Percentiles rank a stretch among this genome's conserved stretches.
These are phyloP conservation scores for Anniella stebbinsi DNA, from an alignment of 2,797 vertebrate genomes.

Conservation along the genomic window DNA sequence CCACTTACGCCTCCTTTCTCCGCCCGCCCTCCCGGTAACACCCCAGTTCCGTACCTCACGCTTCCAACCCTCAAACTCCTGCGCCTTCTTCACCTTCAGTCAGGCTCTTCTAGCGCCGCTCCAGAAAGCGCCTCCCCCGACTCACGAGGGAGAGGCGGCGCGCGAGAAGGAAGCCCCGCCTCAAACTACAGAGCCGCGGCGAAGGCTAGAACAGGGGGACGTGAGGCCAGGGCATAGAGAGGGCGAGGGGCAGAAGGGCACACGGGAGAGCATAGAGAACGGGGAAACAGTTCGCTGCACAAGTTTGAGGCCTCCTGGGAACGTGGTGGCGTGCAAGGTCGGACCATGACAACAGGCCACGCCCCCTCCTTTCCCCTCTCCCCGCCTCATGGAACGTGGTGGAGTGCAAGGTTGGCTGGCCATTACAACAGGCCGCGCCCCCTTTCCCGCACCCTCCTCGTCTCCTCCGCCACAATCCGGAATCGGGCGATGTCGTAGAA, in stretches of 20 bases:
- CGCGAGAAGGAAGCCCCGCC: neutral
- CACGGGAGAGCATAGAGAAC: neutral
- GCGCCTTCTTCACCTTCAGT: neutral
- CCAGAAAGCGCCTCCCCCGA: neutral
- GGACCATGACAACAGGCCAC: neutral
- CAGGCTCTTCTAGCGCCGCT: neutral
- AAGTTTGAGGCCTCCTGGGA: neutral
- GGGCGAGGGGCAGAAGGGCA: neutral
- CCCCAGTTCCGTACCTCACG: neutral
- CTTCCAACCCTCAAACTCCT: too few relatives aligned
- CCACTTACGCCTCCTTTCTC: too few relatives aligned
- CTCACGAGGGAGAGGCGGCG: neutral
- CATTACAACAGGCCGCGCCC: neutral
- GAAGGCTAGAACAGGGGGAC: accelerated
- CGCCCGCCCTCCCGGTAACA: neutral
- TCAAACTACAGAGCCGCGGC: neutral
- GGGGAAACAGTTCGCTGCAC: too few relatives aligned
- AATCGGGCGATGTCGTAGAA: neutral
- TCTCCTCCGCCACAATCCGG: accelerated
- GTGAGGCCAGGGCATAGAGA: neutral
- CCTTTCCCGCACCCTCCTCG: neutral
- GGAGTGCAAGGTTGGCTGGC: neutral
- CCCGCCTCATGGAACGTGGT: neutral
- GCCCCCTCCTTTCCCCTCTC: neutral
- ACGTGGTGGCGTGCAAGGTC: neutral